Evolutionary conservation across 2,797 vertebrate species (phyloP), one percentile per base, ranked within the genome.

Genomic region (Crypturellus tataupa): DNA sequence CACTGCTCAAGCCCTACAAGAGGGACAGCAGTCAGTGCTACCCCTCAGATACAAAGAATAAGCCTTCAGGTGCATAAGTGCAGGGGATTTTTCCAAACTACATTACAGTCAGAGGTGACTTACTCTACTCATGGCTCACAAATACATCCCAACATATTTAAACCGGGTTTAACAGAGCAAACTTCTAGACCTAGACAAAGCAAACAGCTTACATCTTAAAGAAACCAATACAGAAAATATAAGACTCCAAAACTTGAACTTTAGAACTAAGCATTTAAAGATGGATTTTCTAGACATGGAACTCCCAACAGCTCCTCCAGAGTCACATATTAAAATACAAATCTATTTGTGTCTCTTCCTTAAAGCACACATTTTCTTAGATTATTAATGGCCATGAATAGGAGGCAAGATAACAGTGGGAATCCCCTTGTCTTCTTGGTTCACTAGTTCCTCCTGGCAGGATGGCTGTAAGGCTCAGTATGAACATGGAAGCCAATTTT

Each of bases 391-490:
- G 37, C 68, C 39, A 70, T 80, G 37, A 27, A 72, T 46, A 37
- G 46, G 58, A 86, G 49, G 44, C 12, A 59, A 27, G 42, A 25
- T 0, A 6, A 80, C 44, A 56, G 27, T 9, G 53, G 21, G 83
- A 94, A 92, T 71, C 19, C 49, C n/a, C 59, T 85, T 88, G 89
- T 64, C 64, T 63, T 59, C 83, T 67, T 13, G 29, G 86, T 70
- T 53, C 70, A 62, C 31, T 51, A 6, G 44, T 92, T 90, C 59
- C 73, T 65, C 59, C 35, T 2, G n/a, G 56, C 53, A 92, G 42
- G 33, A 82, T 82, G 71, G 72, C 51, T 88, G 69, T 62, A 70
- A 89, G 47, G 58, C 58, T 87, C 70, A 83, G 9, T 79, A 65
- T 94, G 83, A 13, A 78, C 58, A 72, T 37, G 89, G 33, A 76